Evolutionary conservation across 1,140 invertebrate species (phyloP).

Genomic region (Drosophila repletoides): DNA sequence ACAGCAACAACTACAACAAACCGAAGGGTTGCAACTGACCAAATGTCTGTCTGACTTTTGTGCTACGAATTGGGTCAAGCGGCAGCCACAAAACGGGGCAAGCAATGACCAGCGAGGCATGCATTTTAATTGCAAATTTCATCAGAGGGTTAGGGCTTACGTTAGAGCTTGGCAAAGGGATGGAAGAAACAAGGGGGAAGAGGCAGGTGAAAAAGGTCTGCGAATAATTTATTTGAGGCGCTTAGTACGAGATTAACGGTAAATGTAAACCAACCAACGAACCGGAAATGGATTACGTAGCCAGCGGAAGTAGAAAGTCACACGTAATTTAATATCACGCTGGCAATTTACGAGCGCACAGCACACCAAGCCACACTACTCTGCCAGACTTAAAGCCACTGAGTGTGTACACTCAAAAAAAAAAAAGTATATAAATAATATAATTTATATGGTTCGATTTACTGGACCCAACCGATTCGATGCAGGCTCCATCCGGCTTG

Average conservation of each 20-base stretch:
- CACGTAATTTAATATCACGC: slow-evolving; percentile 77
- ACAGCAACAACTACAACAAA: too few species aligned
- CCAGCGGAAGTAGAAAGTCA: slow-evolving; percentile 76
- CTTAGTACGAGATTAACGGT: slow-evolving; percentile 75
- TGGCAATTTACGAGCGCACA: slow-evolving; percentile 65
- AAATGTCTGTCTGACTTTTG: slow-evolving; percentile 42
- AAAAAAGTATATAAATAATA: too few species aligned
- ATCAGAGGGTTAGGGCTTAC: neutral
- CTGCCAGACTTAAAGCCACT: neutral
- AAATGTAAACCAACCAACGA: slow-evolving; percentile 75
- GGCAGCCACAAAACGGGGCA: slow-evolving; percentile 43
- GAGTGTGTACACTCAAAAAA: neutral
- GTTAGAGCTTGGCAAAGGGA: neutral
- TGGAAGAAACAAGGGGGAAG: neutral
- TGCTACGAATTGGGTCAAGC: slow-evolving; percentile 61
- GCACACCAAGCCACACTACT: slow-evolving; percentile 15
- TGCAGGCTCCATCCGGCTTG: too few species aligned
- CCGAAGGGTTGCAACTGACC: slow-evolving; percentile 47
- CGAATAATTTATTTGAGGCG: slow-evolving; percentile 73
- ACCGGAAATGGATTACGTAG: slow-evolving; percentile 76
- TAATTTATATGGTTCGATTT: too few species aligned
- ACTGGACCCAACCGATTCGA: too few species aligned
- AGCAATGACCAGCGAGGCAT: slow-evolving; percentile 45
- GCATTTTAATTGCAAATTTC: slow-evolving; percentile 79
- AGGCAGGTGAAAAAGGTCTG: neutral